A percentile compares a stretch with the other conserved stretches of the same genome.
Evolutionary conservation across 2,888 invertebrate species (phyloP).

Genomic region (Automeris io): DNA sequence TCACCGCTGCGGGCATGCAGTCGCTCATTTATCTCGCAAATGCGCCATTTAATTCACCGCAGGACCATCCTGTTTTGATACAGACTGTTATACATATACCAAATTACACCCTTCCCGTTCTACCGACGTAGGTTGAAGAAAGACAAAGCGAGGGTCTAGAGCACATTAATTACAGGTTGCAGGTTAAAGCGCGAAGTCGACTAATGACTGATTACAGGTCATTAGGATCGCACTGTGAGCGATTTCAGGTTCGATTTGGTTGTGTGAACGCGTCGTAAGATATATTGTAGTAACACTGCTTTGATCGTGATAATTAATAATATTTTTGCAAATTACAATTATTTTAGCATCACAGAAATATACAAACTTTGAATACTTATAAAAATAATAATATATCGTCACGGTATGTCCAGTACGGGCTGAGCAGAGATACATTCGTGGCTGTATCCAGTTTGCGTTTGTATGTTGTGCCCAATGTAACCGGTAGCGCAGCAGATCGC

Average conservation of each 20-base stretch:
- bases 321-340: no score
- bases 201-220: conserved; percentile 8
- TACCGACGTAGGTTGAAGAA: background rate
- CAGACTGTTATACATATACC: conserved; percentile 7
- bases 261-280: no score
- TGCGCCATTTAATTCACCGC: conserved; percentile 15
- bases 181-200: conserved; percentile 7
- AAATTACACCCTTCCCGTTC: conserved; percentile 4
- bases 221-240: conserved; percentile 5
- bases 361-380: no score
- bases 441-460: no score
- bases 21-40: conserved; percentile 12
- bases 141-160: conserved; percentile 5
- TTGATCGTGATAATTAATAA: no score
- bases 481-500: no score
- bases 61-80: conserved; percentile 9
- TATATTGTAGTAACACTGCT: no score
- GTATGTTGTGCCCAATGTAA: no score
- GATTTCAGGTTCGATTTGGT: background rate
- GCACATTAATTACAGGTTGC: conserved; percentile 7
- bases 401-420: no score
- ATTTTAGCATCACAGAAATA: no score
- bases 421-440: no score
- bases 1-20: conserved; percentile 10
- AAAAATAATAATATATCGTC: no score